These are phyloP conservation scores for Muscina levida DNA, from an alignment of 2,888 invertebrate genomes.

Conservation along the genomic window DNA sequence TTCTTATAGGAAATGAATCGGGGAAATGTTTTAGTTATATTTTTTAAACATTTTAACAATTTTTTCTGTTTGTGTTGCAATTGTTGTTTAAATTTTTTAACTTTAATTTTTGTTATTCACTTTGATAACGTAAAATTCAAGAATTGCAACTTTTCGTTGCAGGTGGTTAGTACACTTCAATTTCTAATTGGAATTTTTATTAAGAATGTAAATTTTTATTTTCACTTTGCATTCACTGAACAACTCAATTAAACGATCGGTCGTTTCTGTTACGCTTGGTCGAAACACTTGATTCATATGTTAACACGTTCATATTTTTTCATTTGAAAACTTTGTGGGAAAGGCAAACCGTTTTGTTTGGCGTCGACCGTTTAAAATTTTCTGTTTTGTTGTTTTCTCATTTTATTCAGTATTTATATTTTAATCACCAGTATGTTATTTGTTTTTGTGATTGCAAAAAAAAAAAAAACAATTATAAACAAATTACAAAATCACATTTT, in stretches of 20 bases:
- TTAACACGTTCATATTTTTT: too few species aligned
- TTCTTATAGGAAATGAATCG: too few species aligned
- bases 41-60: not conserved
- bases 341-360: conserved; percentile 19
- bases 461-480: conserved; percentile 16
- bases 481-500: conserved; percentile 23
- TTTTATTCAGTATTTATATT: conserved; percentile 25
- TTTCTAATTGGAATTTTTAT: too few species aligned
- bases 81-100: not conserved
- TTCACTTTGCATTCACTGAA: too few species aligned
- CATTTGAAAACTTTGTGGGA: too few species aligned
- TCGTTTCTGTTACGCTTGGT: too few species aligned
- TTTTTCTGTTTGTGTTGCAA: not conserved
- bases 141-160: too few species aligned
- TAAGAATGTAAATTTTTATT: too few species aligned
- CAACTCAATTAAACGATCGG: too few species aligned
- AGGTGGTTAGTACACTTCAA: too few species aligned
- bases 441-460: conserved; percentile 14
- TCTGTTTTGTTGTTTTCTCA: conserved; percentile 20
- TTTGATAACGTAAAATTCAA: conserved; percentile 17
- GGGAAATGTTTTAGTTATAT: not conserved
- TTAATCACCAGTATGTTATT: not conserved
- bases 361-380: conserved; percentile 17
- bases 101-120: conserved; percentile 31
- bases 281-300: too few species aligned